Evolutionary conservation across 2,113 vertebrate genomes (phyloP), one percentile per base, ranked within the genome.

Genomic region (Nycticebus coucang): DNA sequence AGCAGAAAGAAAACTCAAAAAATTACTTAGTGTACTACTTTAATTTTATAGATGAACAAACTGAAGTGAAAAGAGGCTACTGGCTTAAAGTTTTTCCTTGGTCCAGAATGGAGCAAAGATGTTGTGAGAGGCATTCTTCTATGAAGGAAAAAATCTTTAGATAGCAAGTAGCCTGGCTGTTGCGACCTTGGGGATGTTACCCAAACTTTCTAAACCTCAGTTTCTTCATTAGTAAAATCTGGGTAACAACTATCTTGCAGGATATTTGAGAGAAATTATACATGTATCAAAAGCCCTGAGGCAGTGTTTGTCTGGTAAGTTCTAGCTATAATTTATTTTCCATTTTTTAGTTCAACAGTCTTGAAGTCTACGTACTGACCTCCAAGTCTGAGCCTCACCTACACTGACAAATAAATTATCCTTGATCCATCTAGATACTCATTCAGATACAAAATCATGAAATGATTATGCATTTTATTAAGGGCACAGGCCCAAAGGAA

Each of bases 301-400:
- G 37, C 53, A 50, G 17, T 80, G 18, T 82, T 30, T 95, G 66
- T 24, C 14, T 86, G 11, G 55, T 55, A 95, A 93, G 12, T 30
- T 6, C n/a, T 85, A 88, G 72, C 37, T 97, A 59, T 83, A 86
- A 87, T 95, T 93, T 80, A 10, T 80, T 6, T 53, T 77, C 30
- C 68, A 50, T 85, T 68, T 88, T 74, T 45, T 13, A 37, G 33
- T 41, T 81, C 22, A 41, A 59, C 5, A 30, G 5, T 68, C 4
- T 59, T 74, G 13, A 96, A 69, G 50, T 75, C 12, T 94, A 28
- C 18, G 41, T 82, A 55, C 66, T 80, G 26, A 35, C 57, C 33
- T 92, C 4, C 24, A 86, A 41, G 4, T 7, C 33, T 62, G 89
- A 92, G 19, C 15, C 18, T 92, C 11, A 21, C 68, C 17, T 77